Evolutionary conservation across 2,113 vertebrate species (phyloP), one percentile per base, ranked within the genome.

Genomic region (Antechinus stuartii): DNA sequence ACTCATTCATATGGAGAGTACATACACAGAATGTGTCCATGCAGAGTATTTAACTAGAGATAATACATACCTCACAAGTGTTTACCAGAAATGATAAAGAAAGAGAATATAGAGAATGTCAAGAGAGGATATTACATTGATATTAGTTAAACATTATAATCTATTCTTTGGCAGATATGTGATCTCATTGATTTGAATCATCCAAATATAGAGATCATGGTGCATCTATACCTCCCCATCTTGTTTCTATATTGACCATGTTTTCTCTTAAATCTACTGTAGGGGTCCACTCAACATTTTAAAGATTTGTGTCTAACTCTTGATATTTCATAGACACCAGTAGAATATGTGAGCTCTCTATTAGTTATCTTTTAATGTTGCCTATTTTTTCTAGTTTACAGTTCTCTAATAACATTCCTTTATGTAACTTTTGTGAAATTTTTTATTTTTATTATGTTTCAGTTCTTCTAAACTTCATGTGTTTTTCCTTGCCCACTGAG

Each of bases 81-180:
- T 10, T 95, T 54, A 90, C 91, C 90, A 90, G 57, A 22, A 57
- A 90, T 57, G 94, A 92, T 14, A 94, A 93, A 61, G 92, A 94
- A 95, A 57, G 90, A 90, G 7, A 53, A 47, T 53, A 16, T 94
- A 47, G 84, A 95, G 11, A 26, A 47, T 92, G 8, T 91, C 49
- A 50, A 53, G 26, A 95, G 68, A 92, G 92, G 84, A 95, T 25
- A 68, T 91, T 24, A 22, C 89, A 16, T 47, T 42, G 49, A 46
- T 56, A 22, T 91, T 30, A 91, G 50, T 91, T 30, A 91, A 9
- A 52, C 50, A 52, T 52, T 52, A 52, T 52, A 52, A 52, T 52
- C 50, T 11, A 52, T 46, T 90, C 61, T 92, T 90, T 61, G 42
- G 22, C n/a, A 76, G 9, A 19, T 95, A 54, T 94, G 56, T 95